Conservation (phyloP, 2,797 vertebrate species). For the Ibycter americanus region DNA sequence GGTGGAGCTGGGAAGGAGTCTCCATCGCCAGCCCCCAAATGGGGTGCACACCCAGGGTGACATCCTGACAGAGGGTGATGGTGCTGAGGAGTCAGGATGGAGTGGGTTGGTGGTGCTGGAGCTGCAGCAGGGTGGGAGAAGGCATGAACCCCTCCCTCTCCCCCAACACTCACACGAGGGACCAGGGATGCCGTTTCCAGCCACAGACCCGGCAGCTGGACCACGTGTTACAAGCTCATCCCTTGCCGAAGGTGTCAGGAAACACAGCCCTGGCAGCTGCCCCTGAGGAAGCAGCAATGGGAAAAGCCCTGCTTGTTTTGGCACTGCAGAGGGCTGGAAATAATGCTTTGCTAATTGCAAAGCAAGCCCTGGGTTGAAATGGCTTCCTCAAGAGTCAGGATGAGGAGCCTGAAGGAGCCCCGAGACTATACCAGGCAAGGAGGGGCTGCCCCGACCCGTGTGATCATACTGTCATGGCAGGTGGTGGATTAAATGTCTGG, state of each 20-base stretch:
- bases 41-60: background rate
- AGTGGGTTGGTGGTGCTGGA: background rate
- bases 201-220: background rate
- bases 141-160: fast-evolving
- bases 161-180: fast-evolving
- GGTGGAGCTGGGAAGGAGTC: background rate
- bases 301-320: background rate
- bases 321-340: background rate
- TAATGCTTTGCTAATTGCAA: background rate
- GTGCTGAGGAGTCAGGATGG: fast-evolving
- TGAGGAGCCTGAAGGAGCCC: background rate
- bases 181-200: background rate
- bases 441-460: background rate
- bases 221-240: background rate
- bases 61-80: background rate
- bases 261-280: background rate
- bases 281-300: background rate
- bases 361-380: background rate
- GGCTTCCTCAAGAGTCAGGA: background rate
- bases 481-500: fast-evolving
- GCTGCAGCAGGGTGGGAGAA: fast-evolving
- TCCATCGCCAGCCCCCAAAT: background rate
- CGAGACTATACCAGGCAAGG: background rate
- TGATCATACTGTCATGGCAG: background rate
- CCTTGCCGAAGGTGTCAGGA: background rate